Conservation (phyloP, 2,113 vertebrate species). For the Eira barbara region DNA sequence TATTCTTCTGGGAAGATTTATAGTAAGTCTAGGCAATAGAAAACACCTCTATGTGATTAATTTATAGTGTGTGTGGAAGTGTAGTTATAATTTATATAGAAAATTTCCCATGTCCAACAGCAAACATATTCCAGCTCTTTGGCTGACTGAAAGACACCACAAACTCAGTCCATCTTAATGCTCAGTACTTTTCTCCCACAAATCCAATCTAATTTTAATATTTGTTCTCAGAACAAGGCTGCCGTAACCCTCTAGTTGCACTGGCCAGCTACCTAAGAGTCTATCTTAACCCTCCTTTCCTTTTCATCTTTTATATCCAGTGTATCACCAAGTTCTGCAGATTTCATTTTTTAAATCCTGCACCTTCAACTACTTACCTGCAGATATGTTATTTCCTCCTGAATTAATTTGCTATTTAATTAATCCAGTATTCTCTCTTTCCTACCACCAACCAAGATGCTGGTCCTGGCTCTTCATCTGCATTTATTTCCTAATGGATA, state of each 20-base stretch:
- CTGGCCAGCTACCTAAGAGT: background rate
- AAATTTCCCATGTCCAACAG: background rate
- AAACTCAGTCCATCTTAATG: background rate
- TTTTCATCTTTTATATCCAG: background rate
- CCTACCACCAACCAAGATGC: background rate
- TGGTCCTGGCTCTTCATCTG: background rate
- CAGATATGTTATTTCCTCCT: background rate
- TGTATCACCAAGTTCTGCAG: background rate
- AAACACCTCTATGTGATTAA: background rate
- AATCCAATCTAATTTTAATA: background rate
- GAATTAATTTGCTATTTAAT: background rate
- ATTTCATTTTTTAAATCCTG: background rate
- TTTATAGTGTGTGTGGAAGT: background rate
- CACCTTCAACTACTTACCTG: background rate
- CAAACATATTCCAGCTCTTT: background rate
- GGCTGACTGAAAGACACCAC: background rate
- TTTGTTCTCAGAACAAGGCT: background rate
- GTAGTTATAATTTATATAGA: background rate
- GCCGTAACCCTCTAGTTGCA: background rate
- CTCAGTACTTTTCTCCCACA: background rate
- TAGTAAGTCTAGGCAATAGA: background rate
- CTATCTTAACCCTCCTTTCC: background rate
- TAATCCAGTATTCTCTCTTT: background rate
- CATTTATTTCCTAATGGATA: background rate
- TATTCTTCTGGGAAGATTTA: background rate